Evolutionary conservation across 53 echinoderm and acorn worm genomes (phyloP).

Genomic region (Arbacia lixula): DNA sequence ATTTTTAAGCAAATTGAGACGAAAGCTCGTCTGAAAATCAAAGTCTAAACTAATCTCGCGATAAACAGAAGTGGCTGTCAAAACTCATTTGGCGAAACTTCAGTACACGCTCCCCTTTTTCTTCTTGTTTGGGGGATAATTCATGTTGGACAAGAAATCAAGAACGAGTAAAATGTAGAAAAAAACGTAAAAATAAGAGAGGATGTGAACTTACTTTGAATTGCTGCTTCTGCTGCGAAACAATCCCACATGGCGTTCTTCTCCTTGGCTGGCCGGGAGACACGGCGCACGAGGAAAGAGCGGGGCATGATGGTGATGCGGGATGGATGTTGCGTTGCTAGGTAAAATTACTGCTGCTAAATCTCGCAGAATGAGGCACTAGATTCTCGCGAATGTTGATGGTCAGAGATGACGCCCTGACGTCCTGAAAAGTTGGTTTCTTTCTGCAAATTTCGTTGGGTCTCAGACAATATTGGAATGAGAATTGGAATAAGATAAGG

Average conservation of each 20-base stretch:
- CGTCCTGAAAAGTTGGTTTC: not conserved
- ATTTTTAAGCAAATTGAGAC: slow-evolving; percentile 9
- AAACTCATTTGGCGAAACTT: slow-evolving; percentile 28
- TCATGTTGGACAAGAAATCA: not conserved
- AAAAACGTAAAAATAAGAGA: not conserved
- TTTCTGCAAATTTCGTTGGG: not conserved
- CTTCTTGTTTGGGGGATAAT: not conserved
- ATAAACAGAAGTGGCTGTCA: slow-evolving; percentile 42
- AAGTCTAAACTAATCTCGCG: not conserved
- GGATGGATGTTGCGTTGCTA: slow-evolving; percentile 36
- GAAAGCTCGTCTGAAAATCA: not conserved
- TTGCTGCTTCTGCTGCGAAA: slow-evolving; percentile 52
- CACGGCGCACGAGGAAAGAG: slow-evolving; percentile 59
- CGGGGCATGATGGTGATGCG: slow-evolving; percentile 59
- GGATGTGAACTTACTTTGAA: slow-evolving; percentile 27
- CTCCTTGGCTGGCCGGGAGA: slow-evolving; percentile 41
- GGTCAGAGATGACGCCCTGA: no score
- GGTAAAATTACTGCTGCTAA: no score
- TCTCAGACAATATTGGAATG: not conserved
- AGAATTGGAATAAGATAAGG: slow-evolving; percentile 17
- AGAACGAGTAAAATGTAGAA: not conserved
- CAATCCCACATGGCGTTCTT: slow-evolving; percentile 62
- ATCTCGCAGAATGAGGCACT: no score
- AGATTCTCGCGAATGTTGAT: no score
- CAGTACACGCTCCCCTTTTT: not conserved